These are phyloP conservation scores for Pantherophis guttatus DNA, from an alignment of 2,113 vertebrate genomes.

Conservation along the genomic window DNA sequence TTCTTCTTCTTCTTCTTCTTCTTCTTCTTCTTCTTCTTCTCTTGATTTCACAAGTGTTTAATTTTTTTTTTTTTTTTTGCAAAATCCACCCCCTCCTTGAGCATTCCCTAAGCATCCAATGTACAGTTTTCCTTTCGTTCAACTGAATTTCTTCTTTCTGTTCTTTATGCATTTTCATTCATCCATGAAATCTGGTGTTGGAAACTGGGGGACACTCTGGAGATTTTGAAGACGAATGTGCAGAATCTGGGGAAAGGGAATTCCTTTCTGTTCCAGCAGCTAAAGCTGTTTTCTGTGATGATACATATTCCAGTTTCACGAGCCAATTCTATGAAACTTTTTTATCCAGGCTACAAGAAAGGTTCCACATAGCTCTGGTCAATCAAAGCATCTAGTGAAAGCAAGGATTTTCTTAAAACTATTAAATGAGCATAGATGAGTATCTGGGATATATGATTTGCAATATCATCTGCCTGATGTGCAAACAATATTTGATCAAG, in stretches of 20 bases:
- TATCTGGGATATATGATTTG: not conserved
- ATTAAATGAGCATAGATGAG: not conserved
- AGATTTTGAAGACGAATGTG: not conserved
- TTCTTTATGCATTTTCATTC: not conserved
- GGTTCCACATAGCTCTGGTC: too few relatives aligned
- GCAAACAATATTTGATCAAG: constrained; percentile 16
- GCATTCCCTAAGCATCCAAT: not conserved
- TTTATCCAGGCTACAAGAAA: not conserved
- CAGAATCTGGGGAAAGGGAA: not conserved
- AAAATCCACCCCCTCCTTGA: not conserved
- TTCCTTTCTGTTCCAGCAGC: not conserved
- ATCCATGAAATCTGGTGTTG: not conserved
- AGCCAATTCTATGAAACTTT: not conserved
- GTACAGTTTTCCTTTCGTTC: not conserved
- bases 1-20: not conserved
- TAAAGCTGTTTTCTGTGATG: not conserved
- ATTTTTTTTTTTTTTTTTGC: not conserved
- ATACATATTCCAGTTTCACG: not conserved
- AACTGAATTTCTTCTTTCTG: not conserved
- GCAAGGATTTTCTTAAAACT: not conserved
- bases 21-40: not conserved
- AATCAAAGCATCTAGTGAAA: not conserved
- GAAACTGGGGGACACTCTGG: not conserved
- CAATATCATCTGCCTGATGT: not conserved
- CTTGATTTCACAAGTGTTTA: not conserved